Conservation (phyloP, 2,113 vertebrate species). For the Myotis lucifugus region DNA sequence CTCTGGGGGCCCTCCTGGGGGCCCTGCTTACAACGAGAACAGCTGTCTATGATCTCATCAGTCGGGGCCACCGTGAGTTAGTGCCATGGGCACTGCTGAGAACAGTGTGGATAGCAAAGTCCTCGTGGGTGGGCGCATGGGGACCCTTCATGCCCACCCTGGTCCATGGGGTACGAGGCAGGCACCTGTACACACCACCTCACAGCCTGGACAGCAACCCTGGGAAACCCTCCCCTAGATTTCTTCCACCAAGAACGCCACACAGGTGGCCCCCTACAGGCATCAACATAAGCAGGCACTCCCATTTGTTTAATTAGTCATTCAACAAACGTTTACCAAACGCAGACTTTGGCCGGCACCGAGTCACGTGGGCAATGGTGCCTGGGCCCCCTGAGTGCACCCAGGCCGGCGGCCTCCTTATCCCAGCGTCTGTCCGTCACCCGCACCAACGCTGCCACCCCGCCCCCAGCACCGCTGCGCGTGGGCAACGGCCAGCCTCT, state of each 20-base stretch:
- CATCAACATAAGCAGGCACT: not conserved
- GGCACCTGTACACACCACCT: not conserved
- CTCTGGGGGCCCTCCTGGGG: not conserved
- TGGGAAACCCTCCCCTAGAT: not conserved
- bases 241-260: not conserved
- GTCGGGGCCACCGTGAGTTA: not conserved
- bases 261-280: not conserved
- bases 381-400: not conserved
- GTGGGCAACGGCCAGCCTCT: not conserved
- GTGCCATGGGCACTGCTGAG: not conserved
- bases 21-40: not conserved
- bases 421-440: not conserved
- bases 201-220: not conserved
- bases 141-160: not conserved
- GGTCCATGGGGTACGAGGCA: fast-evolving
- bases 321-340: not conserved
- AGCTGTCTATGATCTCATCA: not conserved
- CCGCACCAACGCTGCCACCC: fast-evolving
- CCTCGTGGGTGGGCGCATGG: not conserved
- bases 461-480: fast-evolving
- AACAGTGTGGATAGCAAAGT: not conserved
- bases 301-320: not conserved
- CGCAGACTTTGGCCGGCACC: too few relatives aligned
- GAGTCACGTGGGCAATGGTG: fast-evolving
- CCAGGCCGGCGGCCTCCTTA: not conserved